Evolutionary conservation across 2,113 vertebrate species (phyloP), one percentile per base, ranked within the genome.

Genomic region (Chlamydotis undulata): DNA sequence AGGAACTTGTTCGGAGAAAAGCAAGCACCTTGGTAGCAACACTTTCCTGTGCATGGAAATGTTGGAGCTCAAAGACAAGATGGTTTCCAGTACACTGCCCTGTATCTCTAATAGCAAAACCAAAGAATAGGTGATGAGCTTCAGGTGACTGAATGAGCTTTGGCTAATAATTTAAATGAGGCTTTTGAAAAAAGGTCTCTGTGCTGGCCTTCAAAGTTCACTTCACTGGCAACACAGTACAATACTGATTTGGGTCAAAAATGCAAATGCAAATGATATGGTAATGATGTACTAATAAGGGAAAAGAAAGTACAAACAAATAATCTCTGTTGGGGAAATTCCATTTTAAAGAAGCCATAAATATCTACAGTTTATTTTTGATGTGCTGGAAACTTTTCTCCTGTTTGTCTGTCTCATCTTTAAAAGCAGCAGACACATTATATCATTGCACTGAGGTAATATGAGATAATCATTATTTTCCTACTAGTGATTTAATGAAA

Each of bases 401-500:
- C 23, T 5, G 1, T 68, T 82, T 91, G 25, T 82, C 76, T 91
- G 41, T 89, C 67, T 95, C 59, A 31, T 90, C 64, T 90, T 90
- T 79, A 94, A 93, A 90, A 95, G 82, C 31, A 57, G 64, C 71
- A 97, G 96, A 95, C 77, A n/a, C 14, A 89, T 82, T 87, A 89
- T 96, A 91, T 94, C 89, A 93, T 79, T 95, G 49, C 57, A 76
- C 45, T 96, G 96, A 96, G 65, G 80, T 94, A 86, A 93, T 97
- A 83, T 94, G 93, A 97, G 91, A 94, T 80, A 94, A 94, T 96
- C 28, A 59, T 71, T 49, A 59, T 75, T 95, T 78, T 96, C 37
- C 80, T 79, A 63, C 71, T 81, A 60, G 90, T 96, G 82, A 96
- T 95, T 96, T 97, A 96, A 89, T 96, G 87, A 95, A 89, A 89